Evolutionary conservation across 53 echinoderm and acorn worm species (phyloP).

Genomic region (Hippasteria phrygiana): DNA sequence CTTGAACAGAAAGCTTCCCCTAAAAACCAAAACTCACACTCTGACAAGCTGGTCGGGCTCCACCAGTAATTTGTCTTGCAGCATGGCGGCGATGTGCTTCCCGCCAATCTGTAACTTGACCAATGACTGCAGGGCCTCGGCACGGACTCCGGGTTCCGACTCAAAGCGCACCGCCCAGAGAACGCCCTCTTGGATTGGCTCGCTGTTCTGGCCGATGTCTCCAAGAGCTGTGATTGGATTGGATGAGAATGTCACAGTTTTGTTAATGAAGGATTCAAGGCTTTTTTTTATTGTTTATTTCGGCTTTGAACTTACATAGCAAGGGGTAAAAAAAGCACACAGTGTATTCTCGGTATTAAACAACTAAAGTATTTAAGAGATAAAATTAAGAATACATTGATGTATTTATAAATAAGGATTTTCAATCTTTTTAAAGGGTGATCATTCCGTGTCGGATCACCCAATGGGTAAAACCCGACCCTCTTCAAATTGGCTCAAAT

Average conservation of each 20-base stretch:
- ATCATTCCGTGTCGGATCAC: too few species aligned
- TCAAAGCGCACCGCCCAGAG: constrained; percentile 97
- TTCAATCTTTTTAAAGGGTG: too few species aligned
- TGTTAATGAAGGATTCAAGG: neutral
- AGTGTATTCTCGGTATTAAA: too few species aligned
- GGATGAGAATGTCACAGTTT: neutral
- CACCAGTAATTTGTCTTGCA: constrained; percentile 96
- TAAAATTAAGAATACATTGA: too few species aligned
- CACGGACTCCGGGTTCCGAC: constrained; percentile 92
- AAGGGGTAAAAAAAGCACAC: too few species aligned
- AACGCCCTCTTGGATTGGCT: constrained; percentile 83
- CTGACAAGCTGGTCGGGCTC: constrained; percentile 92
- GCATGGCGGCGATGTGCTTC: constrained; percentile 82
- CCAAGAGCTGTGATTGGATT: constrained; percentile 80
- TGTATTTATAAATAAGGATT: too few species aligned
- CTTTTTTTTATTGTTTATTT: neutral
- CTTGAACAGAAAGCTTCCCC: too few species aligned
- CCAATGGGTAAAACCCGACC: too few species aligned
- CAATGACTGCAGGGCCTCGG: constrained; percentile 86
- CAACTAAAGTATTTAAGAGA: too few species aligned
- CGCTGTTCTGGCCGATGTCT: constrained; percentile 79
- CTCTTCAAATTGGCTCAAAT: too few species aligned
- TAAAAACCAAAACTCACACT: constrained; percentile 73
- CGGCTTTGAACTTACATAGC: too few species aligned
- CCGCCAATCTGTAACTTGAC: constrained; percentile 81